Conservation (phyloP, 1,140 invertebrate species). For the Chionoecetes opilio region DNA sequence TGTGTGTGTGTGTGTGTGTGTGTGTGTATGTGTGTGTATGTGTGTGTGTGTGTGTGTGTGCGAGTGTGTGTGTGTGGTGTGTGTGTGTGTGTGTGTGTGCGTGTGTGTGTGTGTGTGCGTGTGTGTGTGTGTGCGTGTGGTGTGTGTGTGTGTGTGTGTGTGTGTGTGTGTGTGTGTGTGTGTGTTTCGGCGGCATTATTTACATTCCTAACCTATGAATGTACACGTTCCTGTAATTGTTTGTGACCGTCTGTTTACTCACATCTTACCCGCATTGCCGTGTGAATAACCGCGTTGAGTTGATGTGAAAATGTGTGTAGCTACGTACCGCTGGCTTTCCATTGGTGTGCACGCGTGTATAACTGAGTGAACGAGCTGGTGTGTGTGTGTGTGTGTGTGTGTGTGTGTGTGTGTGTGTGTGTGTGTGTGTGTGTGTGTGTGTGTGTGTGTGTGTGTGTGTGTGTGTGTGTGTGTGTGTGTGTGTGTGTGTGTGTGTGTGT, state of each 20-base stretch:
- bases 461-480: neutral
- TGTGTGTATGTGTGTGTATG: too few relatives aligned
- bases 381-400: conserved; percentile 36
- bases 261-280: conserved; percentile 3
- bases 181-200: neutral
- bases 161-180: neutral
- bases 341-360: conserved; percentile 10
- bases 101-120: neutral
- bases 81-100: conserved; percentile 25
- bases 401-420: conserved; percentile 44
- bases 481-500: neutral
- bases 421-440: conserved; percentile 32
- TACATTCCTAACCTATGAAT: conserved; percentile 11
- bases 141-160: neutral
- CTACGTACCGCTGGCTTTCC: neutral
- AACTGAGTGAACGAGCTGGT: neutral
- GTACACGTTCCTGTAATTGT: conserved; percentile 29
- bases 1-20: too few relatives aligned
- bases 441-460: neutral
- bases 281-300: conserved; percentile 16
- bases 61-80: too few relatives aligned
- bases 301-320: neutral
- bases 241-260: conserved; percentile 18
- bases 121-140: neutral
- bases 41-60: too few relatives aligned